A percentile compares a stretch with the other conserved stretches of the same genome.
Evolutionary conservation across 2,888 invertebrate genomes (phyloP).

Genomic region (Rhagonycha lutea): DNA sequence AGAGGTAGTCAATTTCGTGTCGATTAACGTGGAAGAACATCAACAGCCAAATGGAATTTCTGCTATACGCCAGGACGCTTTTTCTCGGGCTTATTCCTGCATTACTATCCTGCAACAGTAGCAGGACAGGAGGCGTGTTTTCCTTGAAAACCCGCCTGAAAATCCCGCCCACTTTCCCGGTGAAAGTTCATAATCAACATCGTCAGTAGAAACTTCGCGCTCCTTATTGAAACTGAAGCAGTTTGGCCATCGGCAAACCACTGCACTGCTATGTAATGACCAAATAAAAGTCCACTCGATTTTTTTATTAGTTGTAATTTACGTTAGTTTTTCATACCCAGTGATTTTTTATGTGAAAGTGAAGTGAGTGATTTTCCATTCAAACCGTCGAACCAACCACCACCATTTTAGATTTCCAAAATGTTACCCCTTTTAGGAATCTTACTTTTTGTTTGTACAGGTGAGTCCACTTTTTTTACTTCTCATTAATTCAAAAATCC

Average conservation of each 20-base stretch:
- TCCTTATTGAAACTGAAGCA: slow-evolving; percentile 22
- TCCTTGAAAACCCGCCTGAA: slow-evolving; percentile 33
- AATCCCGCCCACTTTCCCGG: slow-evolving; percentile 38
- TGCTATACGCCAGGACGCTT: slow-evolving; percentile 18
- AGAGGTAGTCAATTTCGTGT: slow-evolving; percentile 17
- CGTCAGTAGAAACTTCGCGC: slow-evolving; percentile 27
- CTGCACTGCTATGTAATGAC: slow-evolving; percentile 29
- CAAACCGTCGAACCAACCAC: slow-evolving; percentile 21
- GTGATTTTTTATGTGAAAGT: slow-evolving; percentile 22
- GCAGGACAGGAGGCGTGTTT: slow-evolving; percentile 30
- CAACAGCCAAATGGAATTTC: slow-evolving; percentile 14
- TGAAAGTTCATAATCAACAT: slow-evolving; percentile 30
- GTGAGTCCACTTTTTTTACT: slow-evolving; percentile 15
- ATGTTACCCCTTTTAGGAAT: slow-evolving; percentile 35
- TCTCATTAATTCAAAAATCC: neutral
- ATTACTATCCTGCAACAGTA: slow-evolving; percentile 28
- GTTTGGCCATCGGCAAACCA: slow-evolving; percentile 12
- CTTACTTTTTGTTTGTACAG: slow-evolving; percentile 33
- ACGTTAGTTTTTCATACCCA: slow-evolving; percentile 22
- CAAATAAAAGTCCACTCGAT: slow-evolving; percentile 24
- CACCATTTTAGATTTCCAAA: slow-evolving; percentile 26
- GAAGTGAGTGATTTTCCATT: slow-evolving; percentile 20
- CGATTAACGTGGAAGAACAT: slow-evolving; percentile 10
- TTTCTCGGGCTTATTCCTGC: slow-evolving; percentile 27
- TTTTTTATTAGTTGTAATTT: slow-evolving; percentile 28